These are phyloP conservation scores for Sebastes jordani DNA, from an alignment of 2,797 vertebrate species.

Conservation along the genomic window DNA sequence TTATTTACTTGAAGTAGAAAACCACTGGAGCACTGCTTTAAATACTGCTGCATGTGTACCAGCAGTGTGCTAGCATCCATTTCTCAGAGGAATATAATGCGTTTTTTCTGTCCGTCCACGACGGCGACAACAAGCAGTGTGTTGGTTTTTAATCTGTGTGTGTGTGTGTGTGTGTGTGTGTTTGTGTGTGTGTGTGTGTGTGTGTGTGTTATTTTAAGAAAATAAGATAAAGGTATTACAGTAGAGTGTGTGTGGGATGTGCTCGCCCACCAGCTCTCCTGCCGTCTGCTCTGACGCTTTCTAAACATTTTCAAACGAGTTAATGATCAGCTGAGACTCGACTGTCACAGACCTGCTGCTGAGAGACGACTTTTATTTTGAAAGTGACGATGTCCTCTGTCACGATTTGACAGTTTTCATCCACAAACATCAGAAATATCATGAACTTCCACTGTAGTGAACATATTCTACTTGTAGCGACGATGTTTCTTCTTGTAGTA, in stretches of 20 bases:
- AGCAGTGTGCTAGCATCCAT: not conserved
- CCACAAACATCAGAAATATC: not conserved
- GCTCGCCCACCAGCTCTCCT: conserved; percentile 33
- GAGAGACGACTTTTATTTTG: conserved; percentile 37
- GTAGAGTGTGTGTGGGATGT: conserved; percentile 25
- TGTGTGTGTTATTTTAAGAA: not conserved
- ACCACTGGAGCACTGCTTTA: not conserved
- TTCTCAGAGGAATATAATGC: conserved; percentile 1
- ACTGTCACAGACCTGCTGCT: conserved; percentile 19
- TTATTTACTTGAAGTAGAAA: not conserved
- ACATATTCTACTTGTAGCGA: too few species aligned
- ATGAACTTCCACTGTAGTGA: too few species aligned
- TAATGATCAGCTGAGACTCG: conserved; percentile 47
- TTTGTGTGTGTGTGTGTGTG: not conserved
- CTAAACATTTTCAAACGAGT: conserved; percentile 16
- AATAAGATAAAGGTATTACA: conserved; percentile 2
- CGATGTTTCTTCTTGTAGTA: rapidly evolving
- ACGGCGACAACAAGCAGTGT: conserved; percentile 12
- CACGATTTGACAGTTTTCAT: not conserved
- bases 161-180: conserved; percentile 2
- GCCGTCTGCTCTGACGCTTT: conserved; percentile 22
- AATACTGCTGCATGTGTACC: not conserved
- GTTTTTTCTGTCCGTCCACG: not conserved
- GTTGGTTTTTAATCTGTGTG: conserved; percentile 16
- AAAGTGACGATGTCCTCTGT: not conserved